A percentile compares a stretch with the other conserved stretches of the same genome.
Evolutionary conservation across 2,888 invertebrate species (phyloP).

Genomic region (Latrodectus elegans): DNA sequence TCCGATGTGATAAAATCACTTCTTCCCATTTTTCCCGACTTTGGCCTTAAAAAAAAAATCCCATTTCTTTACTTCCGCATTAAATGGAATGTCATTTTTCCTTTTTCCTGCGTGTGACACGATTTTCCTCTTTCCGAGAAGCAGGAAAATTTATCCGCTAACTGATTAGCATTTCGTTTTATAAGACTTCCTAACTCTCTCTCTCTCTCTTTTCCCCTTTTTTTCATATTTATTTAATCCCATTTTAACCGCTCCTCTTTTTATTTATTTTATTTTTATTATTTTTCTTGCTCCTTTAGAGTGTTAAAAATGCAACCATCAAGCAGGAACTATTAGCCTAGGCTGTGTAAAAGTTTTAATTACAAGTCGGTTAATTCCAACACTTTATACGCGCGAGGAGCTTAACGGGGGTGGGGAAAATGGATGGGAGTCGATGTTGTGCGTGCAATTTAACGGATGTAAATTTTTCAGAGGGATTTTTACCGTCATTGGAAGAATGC

Average conservation of each 20-base stretch:
- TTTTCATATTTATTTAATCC: constrained; percentile 2
- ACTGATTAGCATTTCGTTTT: constrained; percentile 49
- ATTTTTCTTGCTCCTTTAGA: background rate
- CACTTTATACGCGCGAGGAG: background rate
- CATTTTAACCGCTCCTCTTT: background rate
- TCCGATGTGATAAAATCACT: constrained; percentile 28
- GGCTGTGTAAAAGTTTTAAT: constrained; percentile 21
- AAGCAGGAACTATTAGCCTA: background rate
- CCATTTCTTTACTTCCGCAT: constrained; percentile 14
- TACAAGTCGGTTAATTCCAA: constrained; percentile 23
- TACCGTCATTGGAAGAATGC: background rate
- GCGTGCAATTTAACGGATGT: background rate
- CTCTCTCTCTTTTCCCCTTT: background rate
- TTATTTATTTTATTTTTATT: background rate
- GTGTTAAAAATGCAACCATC: background rate
- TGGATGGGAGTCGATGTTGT: background rate
- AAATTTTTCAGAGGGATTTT: constrained; percentile 19
- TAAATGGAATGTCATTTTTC: constrained; percentile 49
- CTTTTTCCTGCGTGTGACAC: constrained; percentile 9
- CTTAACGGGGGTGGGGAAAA: background rate
- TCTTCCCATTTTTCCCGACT: constrained; percentile 27
- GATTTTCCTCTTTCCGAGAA: constrained; percentile 25
- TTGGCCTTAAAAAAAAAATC: background rate
- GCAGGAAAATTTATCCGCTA: constrained; percentile 9
- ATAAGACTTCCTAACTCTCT: too few species aligned